A percentile compares a stretch with the other conserved stretches of the same genome.
These are phyloP conservation scores for Oryzias celebensis DNA, from an alignment of 2,113 vertebrate genomes.

Conservation along the genomic window DNA sequence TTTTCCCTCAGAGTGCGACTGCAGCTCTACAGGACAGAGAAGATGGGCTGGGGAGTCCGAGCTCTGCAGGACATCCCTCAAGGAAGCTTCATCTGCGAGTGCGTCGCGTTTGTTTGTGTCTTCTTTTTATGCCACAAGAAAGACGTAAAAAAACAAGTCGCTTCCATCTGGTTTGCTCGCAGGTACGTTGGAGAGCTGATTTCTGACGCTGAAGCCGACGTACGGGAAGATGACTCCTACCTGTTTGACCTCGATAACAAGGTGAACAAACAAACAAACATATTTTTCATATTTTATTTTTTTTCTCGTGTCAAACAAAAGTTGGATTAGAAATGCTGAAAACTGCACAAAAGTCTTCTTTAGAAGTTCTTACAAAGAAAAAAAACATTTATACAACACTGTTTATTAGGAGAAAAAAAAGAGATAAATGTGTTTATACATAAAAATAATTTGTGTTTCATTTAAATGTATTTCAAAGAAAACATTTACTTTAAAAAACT, in stretches of 20 bases:
- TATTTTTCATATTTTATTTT: background rate
- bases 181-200: slow-evolving; percentile 94
- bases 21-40: slow-evolving; percentile 91
- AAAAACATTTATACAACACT: no score
- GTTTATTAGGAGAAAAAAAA: no score
- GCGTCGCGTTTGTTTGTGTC: slow-evolving; percentile 29
- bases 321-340: no score
- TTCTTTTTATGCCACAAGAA: background rate
- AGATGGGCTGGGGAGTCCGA: slow-evolving; percentile 93
- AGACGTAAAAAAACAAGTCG: background rate
- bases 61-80: slow-evolving; percentile 90
- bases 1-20: slow-evolving; percentile 81
- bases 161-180: background rate
- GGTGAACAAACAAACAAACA: slow-evolving; percentile 63
- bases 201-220: slow-evolving; percentile 91
- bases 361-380: no score
- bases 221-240: slow-evolving; percentile 91
- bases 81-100: slow-evolving; percentile 96
- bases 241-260: slow-evolving; percentile 94
- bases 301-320: no score
- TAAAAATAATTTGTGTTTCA: no score
- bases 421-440: no score
- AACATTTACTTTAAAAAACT: no score
- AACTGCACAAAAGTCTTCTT: no score
- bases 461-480: no score